These are phyloP conservation scores for Pithecia hirsuta DNA, from an alignment of 2,797 vertebrate genomes.

Conservation along the genomic window DNA sequence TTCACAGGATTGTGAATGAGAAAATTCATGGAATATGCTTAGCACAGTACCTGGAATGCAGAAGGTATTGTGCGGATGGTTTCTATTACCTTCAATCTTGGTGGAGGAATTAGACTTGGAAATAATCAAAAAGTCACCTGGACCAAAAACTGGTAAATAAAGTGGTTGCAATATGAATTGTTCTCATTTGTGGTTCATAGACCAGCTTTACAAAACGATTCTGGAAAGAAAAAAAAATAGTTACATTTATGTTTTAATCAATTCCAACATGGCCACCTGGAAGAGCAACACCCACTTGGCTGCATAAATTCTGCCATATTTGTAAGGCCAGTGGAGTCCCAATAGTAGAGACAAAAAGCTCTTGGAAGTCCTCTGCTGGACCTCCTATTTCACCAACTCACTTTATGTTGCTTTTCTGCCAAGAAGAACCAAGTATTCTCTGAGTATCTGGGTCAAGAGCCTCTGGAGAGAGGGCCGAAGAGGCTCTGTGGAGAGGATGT, in stretches of 20 bases:
- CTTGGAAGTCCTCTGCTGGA: not conserved
- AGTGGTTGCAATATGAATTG: not conserved
- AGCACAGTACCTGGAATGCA: not conserved
- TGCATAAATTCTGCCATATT: not conserved
- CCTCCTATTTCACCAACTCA: not conserved
- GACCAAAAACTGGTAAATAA: constrained; percentile 29
- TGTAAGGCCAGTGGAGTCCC: not conserved
- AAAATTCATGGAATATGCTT: not conserved
- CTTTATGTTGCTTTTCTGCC: not conserved
- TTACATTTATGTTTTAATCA: not conserved
- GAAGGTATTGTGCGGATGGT: not conserved
- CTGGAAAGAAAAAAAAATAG: not conserved
- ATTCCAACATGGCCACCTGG: not conserved
- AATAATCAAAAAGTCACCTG: constrained; percentile 52
- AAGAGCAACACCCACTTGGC: not conserved
- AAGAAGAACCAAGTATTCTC: not conserved
- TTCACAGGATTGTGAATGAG: not conserved
- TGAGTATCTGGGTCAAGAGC: constrained; percentile 63
- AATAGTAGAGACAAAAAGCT: not conserved
- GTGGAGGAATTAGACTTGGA: constrained; percentile 24
- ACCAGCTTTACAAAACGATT: constrained; percentile 10
- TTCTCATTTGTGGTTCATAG: constrained; percentile 40
- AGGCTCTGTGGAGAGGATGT: constrained; percentile 23
- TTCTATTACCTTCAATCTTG: not conserved
- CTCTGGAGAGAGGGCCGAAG: not conserved